Conservation (phyloP, 1,140 invertebrate genomes). For the Hermetia illucens region DNA sequence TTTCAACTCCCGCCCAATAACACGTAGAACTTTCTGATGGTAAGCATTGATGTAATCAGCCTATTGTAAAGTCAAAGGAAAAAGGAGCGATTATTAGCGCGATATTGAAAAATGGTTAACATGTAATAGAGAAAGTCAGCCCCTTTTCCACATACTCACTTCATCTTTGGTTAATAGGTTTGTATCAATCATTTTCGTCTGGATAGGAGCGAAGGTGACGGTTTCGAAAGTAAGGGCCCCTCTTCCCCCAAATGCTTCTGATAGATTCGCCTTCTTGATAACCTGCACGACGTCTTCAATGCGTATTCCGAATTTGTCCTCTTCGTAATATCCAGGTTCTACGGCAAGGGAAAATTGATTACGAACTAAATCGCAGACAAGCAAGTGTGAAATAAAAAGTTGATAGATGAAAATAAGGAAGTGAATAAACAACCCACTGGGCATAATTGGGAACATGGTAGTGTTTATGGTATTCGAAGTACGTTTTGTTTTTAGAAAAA, state of each 20-base stretch:
- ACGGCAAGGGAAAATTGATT: no score
- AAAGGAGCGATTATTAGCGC: neutral
- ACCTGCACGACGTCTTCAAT: constrained; percentile 71
- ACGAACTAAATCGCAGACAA: no score
- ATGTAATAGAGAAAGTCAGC: neutral
- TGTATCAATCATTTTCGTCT: constrained; percentile 63
- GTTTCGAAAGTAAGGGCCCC: constrained; percentile 77
- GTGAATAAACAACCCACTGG: no score
- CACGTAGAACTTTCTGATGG: constrained; percentile 47
- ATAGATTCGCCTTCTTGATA: constrained; percentile 42
- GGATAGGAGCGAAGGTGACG: constrained; percentile 82
- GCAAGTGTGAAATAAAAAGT: no score
- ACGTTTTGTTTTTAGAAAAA: no score
- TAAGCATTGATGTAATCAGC: constrained; percentile 46
- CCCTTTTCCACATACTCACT: constrained; percentile 35
- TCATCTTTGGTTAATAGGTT: constrained; percentile 58
- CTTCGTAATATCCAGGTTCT: constrained; percentile 60
- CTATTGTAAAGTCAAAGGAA: neutral
- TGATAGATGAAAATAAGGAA: no score
- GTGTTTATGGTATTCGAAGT: no score
- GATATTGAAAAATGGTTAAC: neutral
- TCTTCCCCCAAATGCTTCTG: constrained; percentile 49
- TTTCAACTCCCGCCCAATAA: constrained; percentile 49
- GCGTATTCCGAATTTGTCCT: constrained; percentile 74
- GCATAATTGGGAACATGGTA: no score